These are phyloP conservation scores for Triplophysa yarkandensis DNA, from an alignment of 2,797 vertebrate genomes.

Conservation along the genomic window DNA sequence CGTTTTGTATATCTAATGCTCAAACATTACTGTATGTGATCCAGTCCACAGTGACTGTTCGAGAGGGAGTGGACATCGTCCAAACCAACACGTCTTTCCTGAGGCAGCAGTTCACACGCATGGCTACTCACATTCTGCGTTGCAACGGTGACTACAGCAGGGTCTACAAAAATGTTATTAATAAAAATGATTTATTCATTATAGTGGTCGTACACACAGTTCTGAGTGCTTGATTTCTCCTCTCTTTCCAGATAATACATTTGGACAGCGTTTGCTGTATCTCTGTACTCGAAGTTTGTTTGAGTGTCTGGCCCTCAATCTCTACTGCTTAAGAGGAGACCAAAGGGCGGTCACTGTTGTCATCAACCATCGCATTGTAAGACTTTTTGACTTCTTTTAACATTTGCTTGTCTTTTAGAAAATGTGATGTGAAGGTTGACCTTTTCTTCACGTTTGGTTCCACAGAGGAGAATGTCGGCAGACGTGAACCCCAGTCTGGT, in stretches of 20 bases:
- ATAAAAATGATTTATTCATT: not conserved
- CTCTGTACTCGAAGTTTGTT: conserved; percentile 91
- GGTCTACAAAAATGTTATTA: not conserved
- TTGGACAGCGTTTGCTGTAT: conserved; percentile 84
- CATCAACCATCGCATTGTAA: conserved; percentile 92
- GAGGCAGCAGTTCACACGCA: conserved; percentile 85
- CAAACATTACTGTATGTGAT: not conserved
- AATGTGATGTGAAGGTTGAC: not conserved
- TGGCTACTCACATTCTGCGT: conserved; percentile 87
- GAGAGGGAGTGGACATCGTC: conserved; percentile 86
- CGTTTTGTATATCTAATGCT: not conserved
- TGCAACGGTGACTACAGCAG: conserved; percentile 75
- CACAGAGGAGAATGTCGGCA: conserved; percentile 87
- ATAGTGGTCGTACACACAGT: not conserved
- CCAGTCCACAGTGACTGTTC: conserved; percentile 84
- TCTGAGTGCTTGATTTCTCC: not conserved
- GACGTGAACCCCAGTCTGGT: conserved; percentile 90
- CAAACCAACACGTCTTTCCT: conserved; percentile 90
- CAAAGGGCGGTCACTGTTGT: conserved; percentile 86
- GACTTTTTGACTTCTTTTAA: conserved; percentile 52
- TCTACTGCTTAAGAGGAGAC: conserved; percentile 88
- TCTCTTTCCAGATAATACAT: conserved; percentile 79
- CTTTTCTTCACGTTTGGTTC: conserved; percentile 33
- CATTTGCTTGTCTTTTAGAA: not conserved
- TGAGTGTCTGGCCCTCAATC: conserved; percentile 90